A percentile compares a stretch with the other conserved stretches of the same genome.
Conservation (phyloP, 2,888 invertebrate species). For the Teinopalpus imperialis region DNA sequence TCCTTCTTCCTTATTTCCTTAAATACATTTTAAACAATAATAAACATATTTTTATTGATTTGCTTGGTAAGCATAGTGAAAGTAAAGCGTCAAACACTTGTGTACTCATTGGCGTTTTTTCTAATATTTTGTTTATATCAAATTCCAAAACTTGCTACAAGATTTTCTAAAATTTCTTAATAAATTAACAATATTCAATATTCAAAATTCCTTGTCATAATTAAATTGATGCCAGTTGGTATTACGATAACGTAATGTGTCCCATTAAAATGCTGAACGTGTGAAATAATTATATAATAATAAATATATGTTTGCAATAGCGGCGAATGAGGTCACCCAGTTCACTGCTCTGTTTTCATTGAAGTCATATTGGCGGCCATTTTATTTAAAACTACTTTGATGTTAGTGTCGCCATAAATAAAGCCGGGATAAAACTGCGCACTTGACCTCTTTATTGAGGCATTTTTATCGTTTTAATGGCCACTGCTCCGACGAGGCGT, state of each 20-base stretch:
- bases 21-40: too few species aligned
- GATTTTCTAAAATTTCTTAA: too few species aligned
- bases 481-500: constrained; percentile 37
- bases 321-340: constrained; percentile 26
- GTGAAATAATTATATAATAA: constrained; percentile 22
- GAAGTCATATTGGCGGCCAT: constrained; percentile 20
- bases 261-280: constrained; percentile 24
- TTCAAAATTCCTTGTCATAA: background rate
- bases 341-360: constrained; percentile 25
- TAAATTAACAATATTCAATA: too few species aligned
- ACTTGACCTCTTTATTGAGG: constrained; percentile 65
- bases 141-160: too few species aligned
- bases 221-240: background rate
- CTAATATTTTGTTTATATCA: too few species aligned
- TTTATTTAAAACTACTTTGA: constrained; percentile 26
- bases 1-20: too few species aligned
- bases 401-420: constrained; percentile 26
- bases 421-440: constrained; percentile 39
- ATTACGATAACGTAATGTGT: constrained; percentile 1
- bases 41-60: too few species aligned
- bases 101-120: too few species aligned
- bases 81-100: too few species aligned
- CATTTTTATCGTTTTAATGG: constrained; percentile 54
- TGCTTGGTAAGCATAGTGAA: too few species aligned
- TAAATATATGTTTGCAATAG: constrained; percentile 15